Conservation (phyloP, 2,113 vertebrate species). For the Cebus imitator region DNA sequence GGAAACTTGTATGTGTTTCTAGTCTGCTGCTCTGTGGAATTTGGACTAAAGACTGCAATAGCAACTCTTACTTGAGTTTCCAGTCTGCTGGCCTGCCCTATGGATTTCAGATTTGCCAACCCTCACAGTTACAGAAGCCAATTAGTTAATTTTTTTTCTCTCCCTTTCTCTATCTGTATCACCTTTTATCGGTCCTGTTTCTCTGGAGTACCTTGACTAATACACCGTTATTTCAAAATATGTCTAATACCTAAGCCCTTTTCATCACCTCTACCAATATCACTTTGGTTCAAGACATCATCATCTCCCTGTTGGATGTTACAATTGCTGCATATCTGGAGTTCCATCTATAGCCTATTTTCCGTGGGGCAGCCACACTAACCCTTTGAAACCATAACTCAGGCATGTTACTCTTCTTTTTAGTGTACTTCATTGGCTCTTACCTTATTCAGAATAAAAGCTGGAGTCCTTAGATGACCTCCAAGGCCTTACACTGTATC, state of each 20-base stretch:
- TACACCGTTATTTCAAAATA: neutral
- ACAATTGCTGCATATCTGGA: neutral
- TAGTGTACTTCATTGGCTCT: neutral
- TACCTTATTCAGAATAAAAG: neutral
- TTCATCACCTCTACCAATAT: no score
- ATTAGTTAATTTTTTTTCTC: neutral
- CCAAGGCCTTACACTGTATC: neutral
- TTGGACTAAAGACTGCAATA: neutral
- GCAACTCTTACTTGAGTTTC: neutral
- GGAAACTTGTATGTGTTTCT: neutral
- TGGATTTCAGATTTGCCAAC: neutral
- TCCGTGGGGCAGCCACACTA: neutral
- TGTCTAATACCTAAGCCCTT: neutral
- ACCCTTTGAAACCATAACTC: neutral
- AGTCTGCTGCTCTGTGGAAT: neutral
- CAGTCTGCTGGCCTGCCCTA: neutral
- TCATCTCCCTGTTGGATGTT: neutral
- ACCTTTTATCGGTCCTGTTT: neutral
- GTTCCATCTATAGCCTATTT: neutral
- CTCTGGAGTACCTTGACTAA: neutral
- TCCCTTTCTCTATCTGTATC: neutral
- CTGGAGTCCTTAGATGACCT: neutral
- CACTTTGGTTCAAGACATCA: neutral
- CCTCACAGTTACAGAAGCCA: neutral
- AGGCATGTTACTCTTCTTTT: neutral